Base-by-base conservation (phyloP, 1,140 invertebrate species). In the Magallana gigas region DNA sequence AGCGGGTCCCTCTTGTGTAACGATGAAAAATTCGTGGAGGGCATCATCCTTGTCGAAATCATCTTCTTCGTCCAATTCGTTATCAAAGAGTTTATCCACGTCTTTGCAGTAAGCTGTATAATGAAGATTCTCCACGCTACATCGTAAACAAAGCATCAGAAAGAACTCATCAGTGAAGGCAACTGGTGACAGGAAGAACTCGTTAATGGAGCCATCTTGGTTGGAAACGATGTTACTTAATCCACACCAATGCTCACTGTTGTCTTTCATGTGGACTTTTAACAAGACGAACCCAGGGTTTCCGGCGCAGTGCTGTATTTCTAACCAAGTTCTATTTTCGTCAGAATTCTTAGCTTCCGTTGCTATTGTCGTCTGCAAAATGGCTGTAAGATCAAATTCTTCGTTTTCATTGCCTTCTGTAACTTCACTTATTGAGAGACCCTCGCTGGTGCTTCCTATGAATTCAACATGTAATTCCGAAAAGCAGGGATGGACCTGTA, bases 81-180 rank as follows among this genome's bases (percentile, higher is more conserved):
- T 18, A 1, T 62, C 59, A 4, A 59, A 9, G 14, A 60, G 23
- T 84, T 84, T n/a, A 23, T 62, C 59, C 12, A n/a, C 18, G 14
- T 60, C 8, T 36, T 59, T 60, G 23, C 81, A 83, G 56, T 68
- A 18, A 8, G 60, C 81, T 12, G 60, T n/a, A 29, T 83, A 18
- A 29, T 29, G 16, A 18, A 87, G 57, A 68, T 87, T 87, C 57
- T 87, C 59, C 18, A 87, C 11, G n/a, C 81, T 58, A 12, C 60
- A n/a, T 68, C 86, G 56, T 6, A 62, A 83, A 58, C 86, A 83
- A 23, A 68, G 18, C 80, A 84, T 84, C 48, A 87, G 1, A 57
- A 62, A 87, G 16, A 87, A 87, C 62, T 87, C 86, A 57, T 87
- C 86, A 6, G 86, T 83, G 18, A 87, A 64, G 9, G 57, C 60